Conservation (phyloP, 1,140 invertebrate species). For the Pseudomyrmex cubaensis region DNA sequence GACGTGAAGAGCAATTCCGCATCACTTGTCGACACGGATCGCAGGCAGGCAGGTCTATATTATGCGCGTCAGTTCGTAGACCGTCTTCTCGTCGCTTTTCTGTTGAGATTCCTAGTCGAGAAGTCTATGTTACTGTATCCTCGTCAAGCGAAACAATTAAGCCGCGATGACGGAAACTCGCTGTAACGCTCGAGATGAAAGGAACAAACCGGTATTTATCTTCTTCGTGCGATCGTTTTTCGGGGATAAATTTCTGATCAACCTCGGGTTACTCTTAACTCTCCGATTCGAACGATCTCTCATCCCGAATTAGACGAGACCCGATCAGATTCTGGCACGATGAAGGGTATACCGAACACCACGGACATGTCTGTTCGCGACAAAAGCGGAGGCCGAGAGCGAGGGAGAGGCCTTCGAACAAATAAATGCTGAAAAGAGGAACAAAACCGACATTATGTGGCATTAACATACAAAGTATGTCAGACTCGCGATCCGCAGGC, state of each 20-base stretch:
- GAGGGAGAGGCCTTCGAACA: slow-evolving; percentile 72
- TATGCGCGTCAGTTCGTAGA: slow-evolving; percentile 57
- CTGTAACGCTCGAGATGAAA: too few relatives aligned
- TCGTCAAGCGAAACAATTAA: too few relatives aligned
- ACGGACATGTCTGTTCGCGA: slow-evolving; percentile 63
- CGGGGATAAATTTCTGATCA: background rate
- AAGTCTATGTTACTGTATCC: too few relatives aligned
- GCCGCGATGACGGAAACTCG: too few relatives aligned
- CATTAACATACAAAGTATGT: slow-evolving; percentile 86
- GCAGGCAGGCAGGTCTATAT: slow-evolving; percentile 72
- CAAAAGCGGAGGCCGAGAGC: slow-evolving; percentile 69
- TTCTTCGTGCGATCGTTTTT: background rate
- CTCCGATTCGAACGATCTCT: background rate
- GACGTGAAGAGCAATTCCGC: slow-evolving; percentile 73
- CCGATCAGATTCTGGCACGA: slow-evolving; percentile 43
- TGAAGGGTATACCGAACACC: slow-evolving; percentile 56
- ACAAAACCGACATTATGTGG: slow-evolving; percentile 85
- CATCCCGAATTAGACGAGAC: background rate
- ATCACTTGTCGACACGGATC: slow-evolving; percentile 78
- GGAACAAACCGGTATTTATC: background rate
- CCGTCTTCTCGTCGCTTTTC: too few relatives aligned
- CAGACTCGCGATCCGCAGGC: slow-evolving; percentile 81
- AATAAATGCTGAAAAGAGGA: slow-evolving; percentile 84
- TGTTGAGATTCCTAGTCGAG: too few relatives aligned
- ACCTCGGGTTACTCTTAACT: background rate